Evolutionary conservation across 2,797 vertebrate species (phyloP), one percentile per base, ranked within the genome.

Genomic region (Atherinosoma microstoma): DNA sequence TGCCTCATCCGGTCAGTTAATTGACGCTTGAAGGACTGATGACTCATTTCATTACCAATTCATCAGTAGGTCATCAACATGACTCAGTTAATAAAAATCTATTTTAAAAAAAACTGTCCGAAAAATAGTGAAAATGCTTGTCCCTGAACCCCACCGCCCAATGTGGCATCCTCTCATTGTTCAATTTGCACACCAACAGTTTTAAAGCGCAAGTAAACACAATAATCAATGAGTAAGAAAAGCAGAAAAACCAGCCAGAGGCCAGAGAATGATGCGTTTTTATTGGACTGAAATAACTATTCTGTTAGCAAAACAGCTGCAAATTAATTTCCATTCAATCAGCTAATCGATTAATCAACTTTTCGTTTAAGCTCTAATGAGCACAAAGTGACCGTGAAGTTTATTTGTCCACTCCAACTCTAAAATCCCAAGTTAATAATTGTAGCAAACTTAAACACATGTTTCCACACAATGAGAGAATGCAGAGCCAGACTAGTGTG

Each of bases 401-500:
- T 62, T 56, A 65, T 81, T 62, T 82, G 58, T 58, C 49, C n/a
- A 20, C 59, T 60, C 32, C 53, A 42, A 63, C 56, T 22, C 10
- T 4, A 6, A 54, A 68, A 54, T 15, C 13, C 40, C 8, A 24
- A 36, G 54, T 67, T 79, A 51, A 65, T 75, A 83, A 79, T 73
- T 51, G 51, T 2, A 40, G 40, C 56, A 35, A 65, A 76, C 71
- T 74, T 70, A 29, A 80, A 84, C 70, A 74, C 75, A 71, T 80
- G 82, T 63, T 42, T 29, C 49, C 36, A 60, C 59, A 82, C 75
- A 80, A 71, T 70, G 47, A 62, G 67, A 84, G 64, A 67, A 65
- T 65, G 47, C 64, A 4, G 30, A 42, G 58, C 42, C 68, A 60
- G 53, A 72, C 60, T 20, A 27, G 51, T 59, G 63, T 73, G 67